A percentile compares a stretch with the other conserved stretches of the same genome.
These are phyloP conservation scores for Leptothorax acervorum DNA, from an alignment of 2,888 invertebrate species.

Conservation along the genomic window DNA sequence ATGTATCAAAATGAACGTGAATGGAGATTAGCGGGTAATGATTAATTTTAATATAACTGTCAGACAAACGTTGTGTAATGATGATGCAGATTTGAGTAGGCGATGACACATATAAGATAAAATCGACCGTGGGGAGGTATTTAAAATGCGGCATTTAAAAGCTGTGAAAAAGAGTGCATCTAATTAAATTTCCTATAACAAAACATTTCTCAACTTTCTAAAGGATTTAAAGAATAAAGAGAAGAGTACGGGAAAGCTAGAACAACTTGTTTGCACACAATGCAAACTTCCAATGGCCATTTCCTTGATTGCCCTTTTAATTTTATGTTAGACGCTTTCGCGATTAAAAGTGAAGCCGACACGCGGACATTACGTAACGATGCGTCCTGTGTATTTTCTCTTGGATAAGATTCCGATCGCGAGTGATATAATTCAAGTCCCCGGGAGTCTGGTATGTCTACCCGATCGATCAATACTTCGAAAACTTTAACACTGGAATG, in stretches of 20 bases:
- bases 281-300: not conserved
- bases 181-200: not conserved
- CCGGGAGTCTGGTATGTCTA: conserved; percentile 13
- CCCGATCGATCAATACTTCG: conserved; percentile 48
- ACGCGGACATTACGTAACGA: not conserved
- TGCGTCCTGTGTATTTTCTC: not conserved
- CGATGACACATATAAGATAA: not conserved
- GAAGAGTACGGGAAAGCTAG: not conserved
- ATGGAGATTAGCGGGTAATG: not conserved
- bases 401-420: conserved; percentile 34
- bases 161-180: not conserved
- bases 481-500: conserved; percentile 44
- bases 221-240: not conserved
- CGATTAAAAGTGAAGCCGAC: not conserved
- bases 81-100: not conserved
- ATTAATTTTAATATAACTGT: not conserved
- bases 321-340: not conserved
- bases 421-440: conserved; percentile 36
- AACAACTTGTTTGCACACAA: not conserved
- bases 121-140: not conserved
- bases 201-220: not conserved
- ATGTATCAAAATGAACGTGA: not conserved
- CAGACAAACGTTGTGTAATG: not conserved
- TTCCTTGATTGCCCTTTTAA: not conserved
- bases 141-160: not conserved